Evolutionary conservation across 2,113 vertebrate species (phyloP).

Genomic region (Lepus timidus): DNA sequence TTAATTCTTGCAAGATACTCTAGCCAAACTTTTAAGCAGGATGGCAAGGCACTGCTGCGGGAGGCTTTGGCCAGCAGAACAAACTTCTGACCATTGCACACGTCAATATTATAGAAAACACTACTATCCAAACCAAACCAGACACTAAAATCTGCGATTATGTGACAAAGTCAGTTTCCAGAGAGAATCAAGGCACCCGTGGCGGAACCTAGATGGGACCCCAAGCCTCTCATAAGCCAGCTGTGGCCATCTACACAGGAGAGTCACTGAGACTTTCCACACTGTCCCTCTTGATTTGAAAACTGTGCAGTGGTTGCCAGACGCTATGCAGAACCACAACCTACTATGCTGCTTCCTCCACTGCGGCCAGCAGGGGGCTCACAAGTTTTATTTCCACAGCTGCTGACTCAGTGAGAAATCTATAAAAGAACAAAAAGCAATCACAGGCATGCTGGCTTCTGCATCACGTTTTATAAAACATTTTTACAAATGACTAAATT

Average conservation of each 20-base stretch:
- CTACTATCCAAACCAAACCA: constrained; percentile 49
- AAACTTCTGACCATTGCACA: not conserved
- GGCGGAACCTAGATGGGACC: constrained; percentile 52
- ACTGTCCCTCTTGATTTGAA: not conserved
- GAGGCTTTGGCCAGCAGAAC: constrained; percentile 38
- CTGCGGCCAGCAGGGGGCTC: constrained; percentile 70
- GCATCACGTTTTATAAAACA: constrained; percentile 4
- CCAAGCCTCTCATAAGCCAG: not conserved
- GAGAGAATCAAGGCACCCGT: constrained; percentile 58
- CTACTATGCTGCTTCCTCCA: constrained; percentile 50
- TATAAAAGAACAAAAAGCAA: constrained; percentile 65
- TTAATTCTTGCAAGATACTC: constrained; percentile 61
- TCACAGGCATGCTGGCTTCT: constrained; percentile 69
- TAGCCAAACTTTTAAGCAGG: not conserved
- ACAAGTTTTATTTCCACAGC: constrained; percentile 62
- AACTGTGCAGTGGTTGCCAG: not conserved
- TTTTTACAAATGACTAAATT: constrained; percentile 61
- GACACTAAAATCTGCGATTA: constrained; percentile 49
- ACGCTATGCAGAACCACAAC: not conserved
- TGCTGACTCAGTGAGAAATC: constrained; percentile 65
- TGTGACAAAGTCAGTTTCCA: constrained; percentile 57
- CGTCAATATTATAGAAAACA: not conserved
- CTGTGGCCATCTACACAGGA: not conserved
- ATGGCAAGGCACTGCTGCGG: constrained; percentile 70
- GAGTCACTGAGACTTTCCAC: constrained; percentile 9